Evolutionary conservation across 2,888 invertebrate genomes (phyloP), one percentile per base, ranked within the genome.

Genomic region (Microctonus hyperodae): DNA sequence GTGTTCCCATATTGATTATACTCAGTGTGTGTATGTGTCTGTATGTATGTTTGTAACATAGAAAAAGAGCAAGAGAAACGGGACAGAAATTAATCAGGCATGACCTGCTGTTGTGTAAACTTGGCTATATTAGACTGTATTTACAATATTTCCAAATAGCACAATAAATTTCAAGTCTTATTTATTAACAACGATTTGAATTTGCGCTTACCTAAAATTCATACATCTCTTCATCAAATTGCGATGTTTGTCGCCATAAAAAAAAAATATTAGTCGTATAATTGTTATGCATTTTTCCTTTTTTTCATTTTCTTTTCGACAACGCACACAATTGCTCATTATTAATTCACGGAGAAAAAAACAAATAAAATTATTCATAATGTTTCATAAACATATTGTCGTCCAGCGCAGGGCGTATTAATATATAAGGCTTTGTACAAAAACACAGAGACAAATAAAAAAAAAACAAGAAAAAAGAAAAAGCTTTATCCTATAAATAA

Each of bases 141-240:
- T 71, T 73, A 73, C 73, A 73, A 70, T 70, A 70, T 71, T 71
- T 71, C 65, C 73, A 69, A 70, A 70, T 66, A 70, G 69, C 69
- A 70, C 70, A 71, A 69, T 69, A 73, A 65, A 71, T 73, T 71
- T 64, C 60, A 67, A 70, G 65, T 71, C 71, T 73, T 71, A 71
- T 63, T 65, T 50, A 71, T 70, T 70, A 71, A 65, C 67, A 72
- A 69, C 68, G 57, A 68, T 65, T 71, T 62, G 57, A 70, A 31
- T 70, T 63, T 71, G 35, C 20, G 22, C 35, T 57, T 28, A 53
- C 53, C 28, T 28, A 25, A 53, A 53, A 25, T 13, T n/a, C 25
- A 53, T 28, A 28, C 25, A 13, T 53, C 28, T 53, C 53, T n/a
- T 23, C 25, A 53, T 53, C n/a, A 23, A 23, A 4, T 11, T 53